Conservation (phyloP, 2,888 invertebrate species). For the Seira sanloemensis region DNA sequence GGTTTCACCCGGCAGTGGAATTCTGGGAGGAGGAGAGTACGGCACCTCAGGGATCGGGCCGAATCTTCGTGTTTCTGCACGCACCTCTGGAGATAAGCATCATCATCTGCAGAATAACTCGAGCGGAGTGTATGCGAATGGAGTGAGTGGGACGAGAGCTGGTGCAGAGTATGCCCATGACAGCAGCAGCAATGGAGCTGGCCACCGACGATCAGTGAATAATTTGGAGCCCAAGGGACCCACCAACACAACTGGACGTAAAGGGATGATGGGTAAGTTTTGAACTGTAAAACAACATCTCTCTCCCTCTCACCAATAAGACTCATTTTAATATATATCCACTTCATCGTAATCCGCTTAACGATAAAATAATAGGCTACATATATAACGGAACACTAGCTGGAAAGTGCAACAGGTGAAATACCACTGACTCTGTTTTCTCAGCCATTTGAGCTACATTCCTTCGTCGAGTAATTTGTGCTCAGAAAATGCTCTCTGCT, state of each 20-base stretch:
- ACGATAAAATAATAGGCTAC: no score
- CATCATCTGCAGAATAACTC: background rate
- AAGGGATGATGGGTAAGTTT: conserved; percentile 71
- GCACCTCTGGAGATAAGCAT: conserved; percentile 3
- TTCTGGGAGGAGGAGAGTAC: conserved; percentile 23
- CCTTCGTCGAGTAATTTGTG: no score
- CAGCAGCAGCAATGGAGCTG: conserved; percentile 26
- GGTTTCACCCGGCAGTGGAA: conserved; percentile 33
- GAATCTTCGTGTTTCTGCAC: conserved; percentile 30
- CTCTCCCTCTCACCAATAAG: no score
- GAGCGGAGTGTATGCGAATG: conserved; percentile 20
- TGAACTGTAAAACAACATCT: no score
- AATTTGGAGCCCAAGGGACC: conserved; percentile 64
- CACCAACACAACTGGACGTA: conserved; percentile 40
- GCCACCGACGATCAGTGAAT: conserved; percentile 69
- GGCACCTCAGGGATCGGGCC: conserved; percentile 26
- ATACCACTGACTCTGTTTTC: no score
- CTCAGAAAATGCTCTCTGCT: no score
- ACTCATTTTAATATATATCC: no score
- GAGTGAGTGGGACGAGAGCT: conserved; percentile 3
- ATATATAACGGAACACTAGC: no score
- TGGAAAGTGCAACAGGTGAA: no score
- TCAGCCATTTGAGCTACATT: no score
- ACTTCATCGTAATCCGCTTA: no score
- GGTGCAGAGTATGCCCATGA: conserved; percentile 40